Evolutionary conservation across 1,140 invertebrate genomes (phyloP).

Genomic region (Cherax quadricarinatus): DNA sequence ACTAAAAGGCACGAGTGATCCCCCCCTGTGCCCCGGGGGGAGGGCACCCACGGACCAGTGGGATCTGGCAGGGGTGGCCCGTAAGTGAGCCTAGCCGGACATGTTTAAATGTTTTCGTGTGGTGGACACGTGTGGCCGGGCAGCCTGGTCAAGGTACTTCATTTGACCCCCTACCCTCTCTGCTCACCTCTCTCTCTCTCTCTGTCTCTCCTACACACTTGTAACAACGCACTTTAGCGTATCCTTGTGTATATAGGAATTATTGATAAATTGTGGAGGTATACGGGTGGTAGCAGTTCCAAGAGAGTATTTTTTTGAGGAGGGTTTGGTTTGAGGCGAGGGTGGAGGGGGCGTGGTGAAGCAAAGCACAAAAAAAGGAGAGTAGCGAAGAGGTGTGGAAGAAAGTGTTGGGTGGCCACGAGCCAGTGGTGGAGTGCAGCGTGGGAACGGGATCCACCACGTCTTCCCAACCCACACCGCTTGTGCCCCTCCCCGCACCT

Average conservation of each 20-base stretch:
- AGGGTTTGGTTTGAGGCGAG: neutral
- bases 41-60: too few relatives aligned
- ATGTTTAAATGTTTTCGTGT: slow-evolving; percentile 52
- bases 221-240: too few relatives aligned
- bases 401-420: slow-evolving; percentile 55
- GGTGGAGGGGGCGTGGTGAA: neutral
- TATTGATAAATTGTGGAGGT: too few relatives aligned
- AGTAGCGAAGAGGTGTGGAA: slow-evolving; percentile 53
- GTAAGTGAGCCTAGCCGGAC: neutral
- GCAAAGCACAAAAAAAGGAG: neutral
- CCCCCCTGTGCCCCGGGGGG: too few relatives aligned
- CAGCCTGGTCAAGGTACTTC: slow-evolving; percentile 19
- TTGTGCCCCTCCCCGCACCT: slow-evolving; percentile 33
- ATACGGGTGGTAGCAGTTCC: too few relatives aligned
- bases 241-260: too few relatives aligned
- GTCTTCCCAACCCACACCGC: slow-evolving; percentile 64
- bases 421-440: slow-evolving; percentile 44
- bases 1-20: too few relatives aligned
- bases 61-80: too few relatives aligned
- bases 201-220: slow-evolving; percentile 1
- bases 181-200: neutral
- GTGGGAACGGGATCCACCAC: slow-evolving; percentile 49
- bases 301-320: too few relatives aligned
- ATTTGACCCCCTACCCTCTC: neutral
- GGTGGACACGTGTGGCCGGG: slow-evolving; percentile 29